Evolutionary conservation across 2,113 vertebrate genomes (phyloP).

Genomic region (Fulica atra): DNA sequence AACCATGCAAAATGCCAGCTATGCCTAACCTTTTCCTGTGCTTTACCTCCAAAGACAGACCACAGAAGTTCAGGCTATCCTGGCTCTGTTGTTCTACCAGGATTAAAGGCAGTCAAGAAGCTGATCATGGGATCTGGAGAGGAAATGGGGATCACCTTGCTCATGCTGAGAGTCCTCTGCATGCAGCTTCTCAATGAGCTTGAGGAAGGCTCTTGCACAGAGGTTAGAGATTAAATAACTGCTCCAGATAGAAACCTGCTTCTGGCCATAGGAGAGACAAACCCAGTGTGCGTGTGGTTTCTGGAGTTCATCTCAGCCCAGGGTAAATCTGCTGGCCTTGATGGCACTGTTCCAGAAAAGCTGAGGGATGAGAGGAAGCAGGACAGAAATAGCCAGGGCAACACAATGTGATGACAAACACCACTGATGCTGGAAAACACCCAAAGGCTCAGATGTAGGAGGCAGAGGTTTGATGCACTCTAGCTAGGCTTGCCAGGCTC

Average conservation of each 20-base stretch:
- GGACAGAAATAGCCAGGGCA: constrained; percentile 32
- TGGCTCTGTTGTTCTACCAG: not conserved
- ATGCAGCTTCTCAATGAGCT: not conserved
- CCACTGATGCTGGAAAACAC: not conserved
- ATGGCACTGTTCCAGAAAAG: not conserved
- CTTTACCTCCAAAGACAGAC: not conserved
- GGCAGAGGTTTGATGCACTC: not conserved
- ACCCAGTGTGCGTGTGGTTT: not conserved
- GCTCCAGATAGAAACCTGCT: not conserved
- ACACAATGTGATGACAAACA: not conserved
- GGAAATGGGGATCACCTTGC: accelerated
- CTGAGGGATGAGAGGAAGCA: constrained; percentile 22
- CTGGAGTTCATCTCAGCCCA: not conserved
- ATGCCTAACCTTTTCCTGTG: not conserved
- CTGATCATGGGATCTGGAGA: not conserved
- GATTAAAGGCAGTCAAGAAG: not conserved
- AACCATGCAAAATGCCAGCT: not conserved
- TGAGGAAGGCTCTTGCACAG: not conserved
- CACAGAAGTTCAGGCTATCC: not conserved
- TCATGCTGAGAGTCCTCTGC: not conserved
- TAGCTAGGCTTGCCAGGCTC: not conserved
- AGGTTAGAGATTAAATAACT: not conserved
- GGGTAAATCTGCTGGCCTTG: constrained; percentile 6
- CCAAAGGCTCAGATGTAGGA: not conserved
- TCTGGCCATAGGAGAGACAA: not conserved